Evolutionary conservation across 2,888 invertebrate species (phyloP).

Genomic region (Dione vanillae): DNA sequence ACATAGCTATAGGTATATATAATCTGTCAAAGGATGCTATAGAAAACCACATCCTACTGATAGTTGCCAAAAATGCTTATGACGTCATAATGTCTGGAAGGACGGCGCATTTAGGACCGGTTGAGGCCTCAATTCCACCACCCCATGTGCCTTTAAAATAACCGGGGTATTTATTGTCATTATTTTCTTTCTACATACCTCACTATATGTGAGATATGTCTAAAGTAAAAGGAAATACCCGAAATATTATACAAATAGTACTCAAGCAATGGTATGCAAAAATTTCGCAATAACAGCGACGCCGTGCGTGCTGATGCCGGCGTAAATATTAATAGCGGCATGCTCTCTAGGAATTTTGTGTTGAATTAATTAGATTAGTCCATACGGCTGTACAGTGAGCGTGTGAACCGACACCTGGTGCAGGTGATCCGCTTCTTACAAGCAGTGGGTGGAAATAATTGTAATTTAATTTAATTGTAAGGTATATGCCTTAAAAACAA

Average conservation of each 20-base stretch:
- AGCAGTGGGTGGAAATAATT: constrained; percentile 1
- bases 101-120: too few relatives aligned
- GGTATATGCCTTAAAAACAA: neutral
- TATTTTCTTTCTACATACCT: neutral
- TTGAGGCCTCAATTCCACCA: too few relatives aligned
- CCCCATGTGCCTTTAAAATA: too few relatives aligned
- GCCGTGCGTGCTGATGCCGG: constrained; percentile 42
- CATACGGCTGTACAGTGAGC: constrained; percentile 20
- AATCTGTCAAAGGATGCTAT: neutral
- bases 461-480: neutral
- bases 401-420: constrained; percentile 44
- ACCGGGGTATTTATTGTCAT: too few relatives aligned
- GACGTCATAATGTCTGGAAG: too few relatives aligned
- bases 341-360: constrained; percentile 57
- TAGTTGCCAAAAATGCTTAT: neutral
- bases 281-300: constrained; percentile 36
- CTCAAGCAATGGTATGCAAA: constrained; percentile 29
- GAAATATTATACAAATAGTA: constrained; percentile 10
- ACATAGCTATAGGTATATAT: neutral
- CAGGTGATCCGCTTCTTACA: constrained; percentile 8
- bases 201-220: neutral
- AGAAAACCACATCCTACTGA: neutral
- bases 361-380: constrained; percentile 56
- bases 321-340: constrained; percentile 64
- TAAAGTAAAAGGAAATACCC: neutral